Evolutionary conservation across 2,888 invertebrate genomes (phyloP).

Genomic region (Morpho achilles): DNA sequence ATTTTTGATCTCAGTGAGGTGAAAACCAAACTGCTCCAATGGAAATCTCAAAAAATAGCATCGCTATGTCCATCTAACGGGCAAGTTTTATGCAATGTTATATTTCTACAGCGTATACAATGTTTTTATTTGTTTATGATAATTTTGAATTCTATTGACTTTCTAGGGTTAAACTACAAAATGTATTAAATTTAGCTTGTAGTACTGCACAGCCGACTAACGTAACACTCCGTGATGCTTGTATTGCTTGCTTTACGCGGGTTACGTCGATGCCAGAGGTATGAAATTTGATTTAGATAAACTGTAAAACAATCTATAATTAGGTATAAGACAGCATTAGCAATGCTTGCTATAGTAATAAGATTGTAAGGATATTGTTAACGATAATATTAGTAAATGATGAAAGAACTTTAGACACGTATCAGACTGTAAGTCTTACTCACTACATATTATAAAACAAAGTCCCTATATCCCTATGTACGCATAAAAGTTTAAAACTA

Average conservation of each 20-base stretch:
- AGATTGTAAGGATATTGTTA: no score
- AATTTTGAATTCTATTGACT: neutral
- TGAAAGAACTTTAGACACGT: no score
- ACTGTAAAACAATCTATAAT: no score
- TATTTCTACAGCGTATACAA: neutral
- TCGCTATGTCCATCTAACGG: constrained; percentile 66
- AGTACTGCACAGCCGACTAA: constrained; percentile 82
- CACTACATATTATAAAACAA: no score
- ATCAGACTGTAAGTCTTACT: no score
- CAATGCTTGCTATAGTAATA: no score
- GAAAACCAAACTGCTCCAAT: constrained; percentile 70
- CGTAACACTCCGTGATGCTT: constrained; percentile 77
- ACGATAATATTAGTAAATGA: no score
- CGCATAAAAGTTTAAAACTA: no score
- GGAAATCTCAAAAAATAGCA: constrained; percentile 69
- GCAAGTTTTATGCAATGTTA: constrained; percentile 36
- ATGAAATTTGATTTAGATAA: neutral
- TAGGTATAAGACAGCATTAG: no score
- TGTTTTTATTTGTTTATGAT: neutral
- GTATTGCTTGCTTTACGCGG: constrained; percentile 81
- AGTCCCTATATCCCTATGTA: no score
- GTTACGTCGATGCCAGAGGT: constrained; percentile 75
- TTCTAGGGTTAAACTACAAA: constrained; percentile 61
- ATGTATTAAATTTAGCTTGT: constrained; percentile 81
- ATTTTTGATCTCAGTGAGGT: constrained; percentile 67